phyloP scores from a whole-genome alignment of 53 echinoderm and acorn worm genomes.

The Apostichopus leukothele region DNA sequence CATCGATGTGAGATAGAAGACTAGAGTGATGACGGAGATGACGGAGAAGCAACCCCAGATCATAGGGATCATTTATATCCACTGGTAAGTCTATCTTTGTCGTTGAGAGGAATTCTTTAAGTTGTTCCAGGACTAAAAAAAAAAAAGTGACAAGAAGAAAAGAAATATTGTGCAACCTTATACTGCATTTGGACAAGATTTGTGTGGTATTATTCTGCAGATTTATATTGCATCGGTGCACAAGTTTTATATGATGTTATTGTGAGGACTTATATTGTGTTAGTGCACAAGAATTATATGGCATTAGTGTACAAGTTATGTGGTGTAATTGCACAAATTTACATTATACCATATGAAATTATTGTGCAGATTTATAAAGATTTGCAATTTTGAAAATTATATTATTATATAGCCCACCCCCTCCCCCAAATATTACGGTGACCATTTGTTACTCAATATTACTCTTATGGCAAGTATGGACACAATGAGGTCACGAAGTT shows the following conservation, averaged over 20 bases:
- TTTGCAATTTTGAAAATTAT: no score
- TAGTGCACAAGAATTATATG: no score
- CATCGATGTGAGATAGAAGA: slow-evolving; percentile 80
- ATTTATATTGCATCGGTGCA: neutral
- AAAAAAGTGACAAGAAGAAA: neutral
- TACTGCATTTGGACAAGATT: neutral
- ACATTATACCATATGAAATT: no score
- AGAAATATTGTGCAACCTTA: neutral
- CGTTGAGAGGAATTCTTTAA: slow-evolving; percentile 71
- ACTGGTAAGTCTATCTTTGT: slow-evolving; percentile 92
- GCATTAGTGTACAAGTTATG: no score
- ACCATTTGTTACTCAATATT: no score
- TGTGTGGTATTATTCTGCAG: neutral
- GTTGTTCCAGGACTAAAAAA: slow-evolving; percentile 70
- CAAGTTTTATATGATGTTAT: neutral
- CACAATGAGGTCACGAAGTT: no score
- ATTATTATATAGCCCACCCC: no score
- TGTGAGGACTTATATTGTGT: no score
- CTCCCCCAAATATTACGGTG: no score
- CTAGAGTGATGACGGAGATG: slow-evolving; percentile 88
- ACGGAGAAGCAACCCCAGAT: slow-evolving; percentile 87
- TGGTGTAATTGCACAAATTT: no score
- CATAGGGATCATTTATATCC: slow-evolving; percentile 96
- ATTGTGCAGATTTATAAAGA: no score
- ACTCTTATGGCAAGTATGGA: no score